Percentiles rank a stretch among this genome's conserved stretches.
Conservation (phyloP, 2,888 invertebrate genomes). For the Apamea monoglypha region DNA sequence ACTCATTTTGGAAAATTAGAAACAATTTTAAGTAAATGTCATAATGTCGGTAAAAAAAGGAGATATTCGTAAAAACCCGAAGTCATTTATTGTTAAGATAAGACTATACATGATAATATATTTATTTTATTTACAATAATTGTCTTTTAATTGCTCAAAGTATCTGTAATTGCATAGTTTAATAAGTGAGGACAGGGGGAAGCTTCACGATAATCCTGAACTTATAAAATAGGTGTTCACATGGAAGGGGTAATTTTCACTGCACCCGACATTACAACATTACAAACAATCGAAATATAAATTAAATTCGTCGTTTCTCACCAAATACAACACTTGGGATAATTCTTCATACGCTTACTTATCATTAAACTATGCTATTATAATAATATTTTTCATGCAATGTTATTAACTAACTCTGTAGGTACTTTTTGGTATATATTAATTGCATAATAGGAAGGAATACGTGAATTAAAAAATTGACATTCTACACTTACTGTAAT, state of each 20-base stretch:
- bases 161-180: conserved; percentile 53
- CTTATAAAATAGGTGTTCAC: not conserved
- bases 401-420: conserved; percentile 81
- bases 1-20: conserved; percentile 58
- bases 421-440: conserved; percentile 83
- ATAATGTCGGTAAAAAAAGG: conserved; percentile 56
- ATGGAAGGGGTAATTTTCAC: conserved; percentile 1
- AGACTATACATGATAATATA: conserved; percentile 38
- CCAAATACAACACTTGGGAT: conserved; percentile 62
- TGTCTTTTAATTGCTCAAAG: conserved; percentile 30
- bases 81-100: conserved; percentile 10
- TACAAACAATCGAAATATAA: conserved; percentile 57
- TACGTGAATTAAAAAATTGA: conserved; percentile 87
- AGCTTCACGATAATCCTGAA: conserved; percentile 14
- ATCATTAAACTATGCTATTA: conserved; percentile 67
- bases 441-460: conserved; percentile 89
- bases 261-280: conserved; percentile 58
- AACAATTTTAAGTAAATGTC: conserved; percentile 57
- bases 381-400: conserved; percentile 80
- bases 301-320: conserved; percentile 66
- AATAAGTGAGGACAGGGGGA: conserved; percentile 44
- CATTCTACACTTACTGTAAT: conserved; percentile 76
- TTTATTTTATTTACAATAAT: conserved; percentile 55
- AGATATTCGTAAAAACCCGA: not conserved
- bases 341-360: conserved; percentile 63